A percentile compares a stretch with the other conserved stretches of the same genome.
phyloP scores from a whole-genome alignment of 2,888 invertebrate genomes.

The Exocentrus adspersus region DNA sequence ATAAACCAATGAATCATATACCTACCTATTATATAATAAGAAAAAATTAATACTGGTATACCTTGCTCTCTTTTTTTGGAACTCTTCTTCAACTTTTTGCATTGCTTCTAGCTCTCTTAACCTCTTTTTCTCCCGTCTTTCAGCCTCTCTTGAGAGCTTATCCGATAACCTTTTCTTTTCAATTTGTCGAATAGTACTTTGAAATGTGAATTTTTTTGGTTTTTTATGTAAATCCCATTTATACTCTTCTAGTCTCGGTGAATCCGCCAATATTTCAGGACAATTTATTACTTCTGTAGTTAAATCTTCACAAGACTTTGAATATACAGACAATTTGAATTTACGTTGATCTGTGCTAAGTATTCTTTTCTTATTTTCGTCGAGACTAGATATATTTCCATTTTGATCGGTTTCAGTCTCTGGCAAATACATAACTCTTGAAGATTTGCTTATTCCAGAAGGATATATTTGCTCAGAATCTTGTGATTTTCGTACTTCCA shows the following conservation, averaged over 20 bases:
- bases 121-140: conserved; percentile 79
- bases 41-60: conserved; percentile 33
- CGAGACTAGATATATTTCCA: conserved; percentile 39
- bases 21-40: background rate
- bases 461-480: conserved; percentile 43
- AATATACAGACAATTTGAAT: conserved; percentile 51
- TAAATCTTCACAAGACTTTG: conserved; percentile 66
- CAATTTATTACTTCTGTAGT: conserved; percentile 52
- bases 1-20: too few relatives aligned
- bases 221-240: conserved; percentile 50
- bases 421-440: conserved; percentile 83
- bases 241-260: conserved; percentile 43
- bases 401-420: conserved; percentile 46
- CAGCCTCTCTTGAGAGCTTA: conserved; percentile 79
- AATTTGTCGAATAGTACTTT: conserved; percentile 84
- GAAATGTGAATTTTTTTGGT: conserved; percentile 81
- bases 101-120: conserved; percentile 83
- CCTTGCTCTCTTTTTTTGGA: conserved; percentile 81
- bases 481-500: conserved; percentile 52
- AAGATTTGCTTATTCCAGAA: conserved; percentile 47
- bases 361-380: conserved; percentile 24
- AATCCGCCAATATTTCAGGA: conserved; percentile 60
- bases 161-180: conserved; percentile 80
- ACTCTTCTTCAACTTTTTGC: conserved; percentile 87
- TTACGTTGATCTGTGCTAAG: conserved; percentile 13